Base-by-base conservation (phyloP, 2,797 vertebrate species). In the Danio jaintianensis region DNA sequence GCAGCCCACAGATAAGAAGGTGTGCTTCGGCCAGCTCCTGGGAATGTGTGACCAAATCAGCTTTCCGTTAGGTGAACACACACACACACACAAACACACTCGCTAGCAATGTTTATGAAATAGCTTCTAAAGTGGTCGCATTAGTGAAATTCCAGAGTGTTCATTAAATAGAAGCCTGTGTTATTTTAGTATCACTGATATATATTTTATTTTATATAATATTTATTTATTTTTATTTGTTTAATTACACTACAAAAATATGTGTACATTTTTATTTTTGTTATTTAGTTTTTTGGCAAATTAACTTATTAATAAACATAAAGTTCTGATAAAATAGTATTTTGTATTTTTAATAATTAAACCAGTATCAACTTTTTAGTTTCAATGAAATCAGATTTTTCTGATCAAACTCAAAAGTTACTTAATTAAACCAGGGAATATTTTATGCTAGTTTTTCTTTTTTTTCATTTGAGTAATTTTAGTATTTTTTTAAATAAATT, bases 31-130 rank as follows among this genome's bases (percentile, higher is more conserved):
- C 40, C 95, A 96, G 87, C 90, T 96, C 45, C 88, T 96, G 83
- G 95, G 95, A 86, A 96, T 96, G 95, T 96, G 95, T 15, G 95
- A 96, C 85, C 95, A 96, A 80, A 95, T 96, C 88, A 96, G 93
- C 87, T 96, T 96, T 80, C 94, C 95, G 0, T 86, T 96, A 61
- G 95, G 95, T 96, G 71, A 93, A 92, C 29, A 66, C 20, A 15
- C 55, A 40, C 38, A 52, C 36, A 10, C 7, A 18, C 6, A 52
- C 66, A 36, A 5, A 79, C 40, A 20, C 8, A 47, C 63, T 38
- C 63, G 52, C 22, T 68, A 69, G 29, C 6, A 47, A 36, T 18
- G 15, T 68, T 20, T 61, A 15, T 38, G 59, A 22, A 62, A 7
- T 22, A 43, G 8, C 76, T 47, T 58, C 7, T 48, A 47, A 48